Percentiles rank a stretch among this genome's conserved stretches.
Evolutionary conservation across 2,888 invertebrate species (phyloP).

Genomic region (Meteorus colon): DNA sequence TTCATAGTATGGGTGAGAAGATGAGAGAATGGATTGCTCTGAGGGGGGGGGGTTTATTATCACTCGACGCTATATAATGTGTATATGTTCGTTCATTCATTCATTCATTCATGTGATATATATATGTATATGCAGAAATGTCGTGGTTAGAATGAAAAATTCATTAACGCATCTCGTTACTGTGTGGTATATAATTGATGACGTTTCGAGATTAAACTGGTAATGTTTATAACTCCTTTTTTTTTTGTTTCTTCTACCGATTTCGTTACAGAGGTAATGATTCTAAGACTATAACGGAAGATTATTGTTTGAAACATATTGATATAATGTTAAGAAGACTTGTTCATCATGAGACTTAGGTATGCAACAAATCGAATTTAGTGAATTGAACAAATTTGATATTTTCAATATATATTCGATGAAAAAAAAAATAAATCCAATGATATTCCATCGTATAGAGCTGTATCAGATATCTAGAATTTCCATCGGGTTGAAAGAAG

Average conservation of each 20-base stretch:
- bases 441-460: too few relatives aligned
- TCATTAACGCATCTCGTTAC: conserved; percentile 28
- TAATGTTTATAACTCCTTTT: not conserved
- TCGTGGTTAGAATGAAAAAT: conserved; percentile 36
- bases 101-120: not conserved
- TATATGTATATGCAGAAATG: conserved; percentile 21
- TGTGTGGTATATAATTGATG: conserved; percentile 21
- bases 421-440: too few relatives aligned
- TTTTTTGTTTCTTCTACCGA: not conserved
- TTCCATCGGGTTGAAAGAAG: too few relatives aligned
- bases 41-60: conserved; percentile 21
- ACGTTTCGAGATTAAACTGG: conserved; percentile 20
- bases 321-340: not conserved
- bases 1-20: conserved; percentile 21
- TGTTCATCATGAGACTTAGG: too few relatives aligned
- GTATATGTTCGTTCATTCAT: not conserved
- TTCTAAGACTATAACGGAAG: not conserved
- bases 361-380: too few relatives aligned
- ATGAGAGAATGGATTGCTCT: conserved; percentile 15
- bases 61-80: conserved; percentile 22
- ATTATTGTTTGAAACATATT: not conserved
- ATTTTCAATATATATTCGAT: too few relatives aligned
- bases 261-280: not conserved
- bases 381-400: too few relatives aligned
- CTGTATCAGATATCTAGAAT: too few relatives aligned